A percentile compares a stretch with the other conserved stretches of the same genome.
phyloP scores from a whole-genome alignment of 2,888 invertebrate species.

The Aethes cnicana region DNA sequence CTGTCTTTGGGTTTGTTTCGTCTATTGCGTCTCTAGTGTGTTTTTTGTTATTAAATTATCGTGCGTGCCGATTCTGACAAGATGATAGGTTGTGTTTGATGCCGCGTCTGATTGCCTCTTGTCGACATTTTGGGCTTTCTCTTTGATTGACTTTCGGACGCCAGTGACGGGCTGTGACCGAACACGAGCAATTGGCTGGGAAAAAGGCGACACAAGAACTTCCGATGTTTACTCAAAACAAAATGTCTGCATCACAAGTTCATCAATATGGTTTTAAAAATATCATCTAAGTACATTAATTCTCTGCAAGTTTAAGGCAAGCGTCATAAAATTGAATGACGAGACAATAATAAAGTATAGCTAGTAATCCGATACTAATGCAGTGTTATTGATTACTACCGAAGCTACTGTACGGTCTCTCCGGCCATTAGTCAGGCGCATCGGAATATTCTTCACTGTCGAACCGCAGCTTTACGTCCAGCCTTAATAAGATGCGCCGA shows the following conservation, averaged over 20 bases:
- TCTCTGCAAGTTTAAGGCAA: too few relatives aligned
- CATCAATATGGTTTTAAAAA: too few relatives aligned
- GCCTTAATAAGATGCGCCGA: slow-evolving; percentile 70
- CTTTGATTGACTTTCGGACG: slow-evolving; percentile 75
- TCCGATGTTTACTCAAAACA: neutral
- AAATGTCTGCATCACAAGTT: too few relatives aligned
- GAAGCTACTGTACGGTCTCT: slow-evolving; percentile 8
- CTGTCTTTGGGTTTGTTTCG: slow-evolving; percentile 59
- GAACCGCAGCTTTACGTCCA: slow-evolving; percentile 64
- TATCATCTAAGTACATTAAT: too few relatives aligned
- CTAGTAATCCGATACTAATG: too few relatives aligned
- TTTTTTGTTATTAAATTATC: slow-evolving; percentile 81
- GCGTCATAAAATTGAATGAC: too few relatives aligned
- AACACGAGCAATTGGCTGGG: slow-evolving; percentile 13
- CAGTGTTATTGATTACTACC: slow-evolving; percentile 5
- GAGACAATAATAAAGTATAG: too few relatives aligned
- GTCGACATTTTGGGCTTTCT: slow-evolving; percentile 78
- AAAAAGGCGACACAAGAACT: slow-evolving; percentile 8
- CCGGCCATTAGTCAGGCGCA: slow-evolving; percentile 58
- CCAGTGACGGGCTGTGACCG: neutral
- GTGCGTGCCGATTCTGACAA: slow-evolving; percentile 81
- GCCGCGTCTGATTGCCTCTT: slow-evolving; percentile 80
- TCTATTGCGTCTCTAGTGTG: slow-evolving; percentile 57
- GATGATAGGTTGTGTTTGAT: slow-evolving; percentile 80
- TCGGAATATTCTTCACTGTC: slow-evolving; percentile 72